A percentile compares a stretch with the other conserved stretches of the same genome.
Evolutionary conservation across 2,888 invertebrate species (phyloP).

Genomic region (Diaprepes abbreviatus): DNA sequence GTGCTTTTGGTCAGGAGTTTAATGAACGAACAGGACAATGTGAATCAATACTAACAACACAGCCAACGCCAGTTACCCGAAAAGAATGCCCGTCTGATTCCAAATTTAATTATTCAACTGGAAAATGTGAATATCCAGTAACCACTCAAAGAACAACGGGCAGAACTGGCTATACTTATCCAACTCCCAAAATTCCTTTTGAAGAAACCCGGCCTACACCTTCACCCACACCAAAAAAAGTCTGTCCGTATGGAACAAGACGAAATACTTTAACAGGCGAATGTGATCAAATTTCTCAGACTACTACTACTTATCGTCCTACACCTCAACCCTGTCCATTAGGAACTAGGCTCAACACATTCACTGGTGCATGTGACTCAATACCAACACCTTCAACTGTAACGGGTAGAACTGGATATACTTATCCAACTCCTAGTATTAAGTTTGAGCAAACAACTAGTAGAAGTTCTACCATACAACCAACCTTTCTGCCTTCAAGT

Average conservation of each 20-base stretch:
- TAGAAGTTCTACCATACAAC: too few species aligned
- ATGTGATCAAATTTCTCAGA: background rate
- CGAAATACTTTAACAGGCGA: background rate
- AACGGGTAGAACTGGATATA: background rate
- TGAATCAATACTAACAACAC: slow-evolving; percentile 4
- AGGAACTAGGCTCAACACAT: slow-evolving; percentile 17
- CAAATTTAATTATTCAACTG: background rate
- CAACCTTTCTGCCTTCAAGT: slow-evolving; percentile 19
- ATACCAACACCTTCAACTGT: background rate
- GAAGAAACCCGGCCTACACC: slow-evolving; percentile 13
- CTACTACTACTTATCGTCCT: background rate
- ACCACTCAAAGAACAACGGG: slow-evolving; percentile 12
- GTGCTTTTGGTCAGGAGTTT: slow-evolving; percentile 32
- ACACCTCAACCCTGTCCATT: slow-evolving; percentile 4
- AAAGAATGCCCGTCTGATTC: background rate
- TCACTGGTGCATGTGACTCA: slow-evolving; percentile 31
- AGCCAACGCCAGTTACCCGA: background rate
- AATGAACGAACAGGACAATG: slow-evolving; percentile 26
- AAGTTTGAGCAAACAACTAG: slow-evolving; percentile 4
- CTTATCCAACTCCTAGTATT: slow-evolving; percentile 10
- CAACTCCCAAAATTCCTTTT: slow-evolving; percentile 42
- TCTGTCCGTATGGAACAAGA: slow-evolving; percentile 29
- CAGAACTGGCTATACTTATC: slow-evolving; percentile 42
- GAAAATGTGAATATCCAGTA: background rate
- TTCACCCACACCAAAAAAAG: background rate